These are phyloP conservation scores for Bruchidius siliquastri DNA, from an alignment of 2,888 invertebrate genomes.

Conservation along the genomic window DNA sequence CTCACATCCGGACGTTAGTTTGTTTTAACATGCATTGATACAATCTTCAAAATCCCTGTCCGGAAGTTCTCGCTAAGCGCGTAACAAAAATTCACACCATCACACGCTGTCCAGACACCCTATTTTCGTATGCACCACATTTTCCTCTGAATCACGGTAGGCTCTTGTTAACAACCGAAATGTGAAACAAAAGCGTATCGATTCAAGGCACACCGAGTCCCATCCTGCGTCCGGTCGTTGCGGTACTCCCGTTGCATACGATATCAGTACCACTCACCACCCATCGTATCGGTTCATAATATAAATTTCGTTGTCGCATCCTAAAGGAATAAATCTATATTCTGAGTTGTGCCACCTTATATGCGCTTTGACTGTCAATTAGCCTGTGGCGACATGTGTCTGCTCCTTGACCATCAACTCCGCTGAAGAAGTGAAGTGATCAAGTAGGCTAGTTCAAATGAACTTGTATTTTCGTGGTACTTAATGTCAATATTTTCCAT, in stretches of 20 bases:
- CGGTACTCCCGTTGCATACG: constrained; percentile 36
- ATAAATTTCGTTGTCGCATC: background rate
- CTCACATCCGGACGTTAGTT: background rate
- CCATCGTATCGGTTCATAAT: background rate
- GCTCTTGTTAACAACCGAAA: background rate
- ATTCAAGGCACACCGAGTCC: background rate
- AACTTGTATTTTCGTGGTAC: no score
- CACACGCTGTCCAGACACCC: background rate
- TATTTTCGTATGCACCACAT: background rate
- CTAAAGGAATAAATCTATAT: constrained; percentile 1
- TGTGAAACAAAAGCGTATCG: background rate
- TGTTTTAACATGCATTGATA: no score
- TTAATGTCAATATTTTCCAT: no score
- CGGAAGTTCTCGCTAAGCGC: background rate
- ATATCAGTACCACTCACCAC: constrained; percentile 22
- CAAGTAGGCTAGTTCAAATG: no score
- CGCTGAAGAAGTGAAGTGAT: background rate
- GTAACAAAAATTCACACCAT: background rate
- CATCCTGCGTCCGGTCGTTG: constrained; percentile 30
- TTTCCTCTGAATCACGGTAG: background rate
- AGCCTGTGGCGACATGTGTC: background rate
- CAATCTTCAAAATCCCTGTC: background rate
- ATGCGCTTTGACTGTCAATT: background rate
- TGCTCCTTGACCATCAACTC: background rate
- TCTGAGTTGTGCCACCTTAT: background rate